Percentiles rank a stretch among this genome's conserved stretches.
These are phyloP conservation scores for Fopius arisanus DNA, from an alignment of 1,140 invertebrate species.

Conservation along the genomic window DNA sequence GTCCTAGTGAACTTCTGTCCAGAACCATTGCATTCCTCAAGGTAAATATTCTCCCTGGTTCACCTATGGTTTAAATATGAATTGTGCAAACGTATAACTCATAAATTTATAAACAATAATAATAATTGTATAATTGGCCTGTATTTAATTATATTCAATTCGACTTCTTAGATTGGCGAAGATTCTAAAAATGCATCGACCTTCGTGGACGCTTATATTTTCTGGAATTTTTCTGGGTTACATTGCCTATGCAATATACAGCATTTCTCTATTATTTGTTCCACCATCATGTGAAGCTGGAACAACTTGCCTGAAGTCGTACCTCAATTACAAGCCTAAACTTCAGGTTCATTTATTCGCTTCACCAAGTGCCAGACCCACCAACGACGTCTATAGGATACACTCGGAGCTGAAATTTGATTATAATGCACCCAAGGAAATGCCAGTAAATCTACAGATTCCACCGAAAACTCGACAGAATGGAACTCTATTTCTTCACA, in stretches of 20 bases:
- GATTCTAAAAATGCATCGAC: constrained; percentile 48
- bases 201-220: constrained; percentile 67
- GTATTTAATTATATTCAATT: background rate
- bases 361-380: constrained; percentile 65
- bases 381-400: constrained; percentile 53
- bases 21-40: background rate
- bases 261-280: constrained; percentile 75
- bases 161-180: constrained; percentile 31
- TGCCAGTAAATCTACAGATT: constrained; percentile 66
- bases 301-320: constrained; percentile 69
- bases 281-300: constrained; percentile 72
- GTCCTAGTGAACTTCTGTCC: background rate
- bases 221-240: constrained; percentile 74
- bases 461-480: constrained; percentile 77
- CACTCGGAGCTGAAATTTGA: constrained; percentile 64
- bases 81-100: constrained; percentile 8
- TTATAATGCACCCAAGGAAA: constrained; percentile 56
- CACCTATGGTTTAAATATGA: background rate
- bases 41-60: background rate
- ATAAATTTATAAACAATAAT: no score
- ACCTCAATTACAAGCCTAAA: constrained; percentile 66
- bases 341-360: constrained; percentile 69
- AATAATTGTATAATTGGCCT: no score
- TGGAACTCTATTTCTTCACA: constrained; percentile 78
- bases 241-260: constrained; percentile 77